Evolutionary conservation across 1,140 invertebrate species (phyloP).

Genomic region (Geopemphigus sp.): DNA sequence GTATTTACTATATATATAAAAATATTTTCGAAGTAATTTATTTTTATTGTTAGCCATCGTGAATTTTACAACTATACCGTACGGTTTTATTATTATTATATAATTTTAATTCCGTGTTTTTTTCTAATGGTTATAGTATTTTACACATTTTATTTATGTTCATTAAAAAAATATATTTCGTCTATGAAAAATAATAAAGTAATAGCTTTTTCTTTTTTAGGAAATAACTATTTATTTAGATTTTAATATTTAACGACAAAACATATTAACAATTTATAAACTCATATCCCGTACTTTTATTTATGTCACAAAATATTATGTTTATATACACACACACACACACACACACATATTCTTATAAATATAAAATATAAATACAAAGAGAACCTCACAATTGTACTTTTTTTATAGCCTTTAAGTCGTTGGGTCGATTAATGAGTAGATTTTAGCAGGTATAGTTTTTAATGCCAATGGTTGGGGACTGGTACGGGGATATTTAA

Average conservation of each 20-base stretch:
- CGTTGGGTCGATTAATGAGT: conserved; percentile 47
- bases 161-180: conserved; percentile 19
- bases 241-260: conserved; percentile 31
- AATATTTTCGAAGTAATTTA: no score
- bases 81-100: no score
- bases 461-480: conserved; percentile 5
- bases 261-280: conserved; percentile 24
- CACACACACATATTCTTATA: conserved; percentile 27
- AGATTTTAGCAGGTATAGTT: conserved; percentile 33
- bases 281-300: background rate
- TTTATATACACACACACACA: no score
- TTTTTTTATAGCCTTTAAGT: conserved; percentile 6
- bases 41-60: no score
- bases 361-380: conserved; percentile 6
- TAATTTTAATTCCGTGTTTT: background rate
- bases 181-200: conserved; percentile 10
- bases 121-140: background rate
- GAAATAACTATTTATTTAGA: conserved; percentile 5
- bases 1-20: no score
- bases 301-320: background rate
- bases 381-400: background rate
- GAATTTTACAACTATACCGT: no score
- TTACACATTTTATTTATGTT: background rate
- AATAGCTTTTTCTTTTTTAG: conserved; percentile 6
- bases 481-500: conserved; percentile 1